Base-by-base conservation (phyloP, 2,888 invertebrate genomes). In the Limenitis camilla region DNA sequence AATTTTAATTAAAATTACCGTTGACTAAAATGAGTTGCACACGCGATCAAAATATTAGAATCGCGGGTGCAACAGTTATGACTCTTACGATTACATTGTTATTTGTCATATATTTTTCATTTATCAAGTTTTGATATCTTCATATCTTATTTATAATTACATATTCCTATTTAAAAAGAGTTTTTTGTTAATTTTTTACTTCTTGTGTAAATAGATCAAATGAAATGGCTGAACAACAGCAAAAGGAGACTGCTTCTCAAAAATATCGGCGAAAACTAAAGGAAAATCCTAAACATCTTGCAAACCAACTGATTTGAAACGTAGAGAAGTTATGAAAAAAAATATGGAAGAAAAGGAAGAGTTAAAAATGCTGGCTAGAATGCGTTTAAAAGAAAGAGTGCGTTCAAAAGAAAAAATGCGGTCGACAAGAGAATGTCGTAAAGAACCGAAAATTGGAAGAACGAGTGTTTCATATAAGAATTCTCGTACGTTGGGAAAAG, bases 381-480 rank as follows among this genome's bases (percentile, higher is more conserved):
- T 58, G 27, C 48, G 55, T 52, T 55, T 50, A 19, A 19, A 19
- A 19, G 19, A 19, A 58, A 51, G 50, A n/a, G n/a, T n/a, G n/a
- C n/a, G n/a, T n/a, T n/a, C n/a, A n/a, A 61, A 58, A 60, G 59
- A 58, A 60, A 55, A 58, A 60, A 59, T 55, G 58, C 59, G 53
- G 53, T 55, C 58, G 49, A 55, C 51, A 46, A 59, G 61, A 58
- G 53, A 59, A 39, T 54, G 59, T 10, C 55, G 60, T 56, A 60
- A 41, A 36, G 56, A 58, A 58, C 48, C 49, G 55, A 44, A 48
- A 59, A 9, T 45, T 27, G 9, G 49, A 44, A 30, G 51, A 56
- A 49, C 55, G 45, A 28, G 39, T 56, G 38, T 33, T 49, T 49
- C 38, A 28, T 55, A 55, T 47, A 52, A 35, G 27, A 59, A 53